phyloP scores from a whole-genome alignment of 2,888 invertebrate genomes.

The Vanessa cardui region DNA sequence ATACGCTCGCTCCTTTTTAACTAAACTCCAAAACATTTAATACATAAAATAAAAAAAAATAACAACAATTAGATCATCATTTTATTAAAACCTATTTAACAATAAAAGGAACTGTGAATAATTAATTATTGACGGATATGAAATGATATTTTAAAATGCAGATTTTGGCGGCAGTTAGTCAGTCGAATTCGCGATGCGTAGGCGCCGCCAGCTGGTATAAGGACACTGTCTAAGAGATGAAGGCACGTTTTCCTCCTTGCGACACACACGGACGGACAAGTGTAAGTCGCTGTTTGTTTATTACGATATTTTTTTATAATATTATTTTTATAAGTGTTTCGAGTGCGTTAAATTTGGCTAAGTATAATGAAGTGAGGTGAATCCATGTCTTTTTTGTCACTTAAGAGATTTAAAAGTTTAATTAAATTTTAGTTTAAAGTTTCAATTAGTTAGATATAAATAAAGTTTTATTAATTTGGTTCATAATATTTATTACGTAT shows the following conservation, averaged over 20 bases:
- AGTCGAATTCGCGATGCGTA: constrained; percentile 53
- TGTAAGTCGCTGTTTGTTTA: constrained; percentile 48
- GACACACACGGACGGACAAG: constrained; percentile 63
- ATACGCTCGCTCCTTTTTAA: too few species aligned
- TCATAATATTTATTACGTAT: too few species aligned
- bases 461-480: too few species aligned
- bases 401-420: too few species aligned
- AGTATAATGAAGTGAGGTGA: neutral
- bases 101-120: constrained; percentile 34
- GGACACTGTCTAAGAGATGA: constrained; percentile 52
- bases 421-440: too few species aligned
- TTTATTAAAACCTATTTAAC: constrained; percentile 17
- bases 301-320: neutral
- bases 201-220: constrained; percentile 68
- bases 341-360: constrained; percentile 14
- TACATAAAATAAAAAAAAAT: neutral
- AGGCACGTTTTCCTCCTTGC: constrained; percentile 65
- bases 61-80: constrained; percentile 34
- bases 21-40: neutral
- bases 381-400: too few species aligned
- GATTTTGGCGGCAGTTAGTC: constrained; percentile 38
- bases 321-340: constrained; percentile 9
- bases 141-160: constrained; percentile 38
- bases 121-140: constrained; percentile 42
- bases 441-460: too few species aligned